A percentile compares a stretch with the other conserved stretches of the same genome.
These are phyloP conservation scores for Arrhopalites spinosus DNA, from an alignment of 2,888 invertebrate genomes.

Conservation along the genomic window DNA sequence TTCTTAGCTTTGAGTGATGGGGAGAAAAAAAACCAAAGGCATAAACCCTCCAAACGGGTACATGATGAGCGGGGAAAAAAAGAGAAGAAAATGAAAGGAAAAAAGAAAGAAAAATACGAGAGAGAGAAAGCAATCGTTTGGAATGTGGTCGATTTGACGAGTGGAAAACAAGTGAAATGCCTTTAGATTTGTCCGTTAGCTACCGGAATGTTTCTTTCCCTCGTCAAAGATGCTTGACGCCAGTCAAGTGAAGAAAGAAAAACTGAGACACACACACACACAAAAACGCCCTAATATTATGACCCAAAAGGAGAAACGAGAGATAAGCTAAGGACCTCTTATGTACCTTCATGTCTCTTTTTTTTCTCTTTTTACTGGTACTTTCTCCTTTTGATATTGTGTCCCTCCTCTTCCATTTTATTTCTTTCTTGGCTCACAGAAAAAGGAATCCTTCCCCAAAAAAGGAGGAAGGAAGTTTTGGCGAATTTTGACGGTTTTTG, in stretches of 20 bases:
- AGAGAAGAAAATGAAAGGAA: neutral
- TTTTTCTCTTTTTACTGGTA: too few species aligned
- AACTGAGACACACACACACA: neutral
- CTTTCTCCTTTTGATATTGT: too few species aligned
- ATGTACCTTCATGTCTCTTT: too few species aligned
- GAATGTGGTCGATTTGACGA: slow-evolving; percentile 38
- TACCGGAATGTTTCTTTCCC: neutral
- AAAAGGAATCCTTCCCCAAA: too few species aligned
- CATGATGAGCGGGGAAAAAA: neutral
- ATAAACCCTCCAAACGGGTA: neutral
- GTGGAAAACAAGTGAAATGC: slow-evolving; percentile 11
- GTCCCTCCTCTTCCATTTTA: too few species aligned
- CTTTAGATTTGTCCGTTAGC: slow-evolving; percentile 3
- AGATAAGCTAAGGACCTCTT: too few species aligned
- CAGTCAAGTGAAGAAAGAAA: neutral
- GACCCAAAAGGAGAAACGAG: neutral
- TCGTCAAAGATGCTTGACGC: neutral
- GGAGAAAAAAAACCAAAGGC: neutral
- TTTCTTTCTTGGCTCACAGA: too few species aligned
- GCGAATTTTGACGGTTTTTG: too few species aligned
- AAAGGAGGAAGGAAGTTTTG: too few species aligned
- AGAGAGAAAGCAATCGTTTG: slow-evolving; percentile 31
- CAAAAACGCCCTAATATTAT: neutral
- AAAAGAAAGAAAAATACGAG: neutral
- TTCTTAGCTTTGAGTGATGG: too few species aligned